A percentile compares a stretch with the other conserved stretches of the same genome.
These are phyloP conservation scores for Brachyrhaphis roseni DNA, from an alignment of 2,797 vertebrate species.

Conservation along the genomic window DNA sequence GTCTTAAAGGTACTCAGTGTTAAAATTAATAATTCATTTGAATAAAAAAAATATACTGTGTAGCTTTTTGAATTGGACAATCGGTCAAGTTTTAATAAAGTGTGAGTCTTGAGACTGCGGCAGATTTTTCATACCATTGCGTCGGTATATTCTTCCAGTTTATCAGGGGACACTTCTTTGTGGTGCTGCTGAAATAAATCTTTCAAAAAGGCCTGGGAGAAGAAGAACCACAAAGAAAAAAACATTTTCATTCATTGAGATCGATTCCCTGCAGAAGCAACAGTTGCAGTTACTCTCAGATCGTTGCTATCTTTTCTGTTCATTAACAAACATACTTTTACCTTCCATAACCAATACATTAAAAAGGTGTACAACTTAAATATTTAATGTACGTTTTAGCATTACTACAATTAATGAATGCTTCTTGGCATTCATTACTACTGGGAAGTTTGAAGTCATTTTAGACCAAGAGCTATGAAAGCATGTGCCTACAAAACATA, in stretches of 20 bases:
- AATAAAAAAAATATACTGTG: not conserved
- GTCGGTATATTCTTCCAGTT: slow-evolving; percentile 92
- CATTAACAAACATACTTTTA: not conserved
- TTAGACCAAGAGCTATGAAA: not conserved
- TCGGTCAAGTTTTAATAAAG: not conserved
- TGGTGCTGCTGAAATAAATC: slow-evolving; percentile 89
- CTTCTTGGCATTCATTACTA: not conserved
- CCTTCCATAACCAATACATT: not conserved
- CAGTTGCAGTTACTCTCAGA: not conserved
- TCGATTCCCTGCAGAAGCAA: not conserved
- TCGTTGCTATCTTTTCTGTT: not conserved
- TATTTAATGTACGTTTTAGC: not conserved
- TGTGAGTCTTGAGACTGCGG: not conserved
- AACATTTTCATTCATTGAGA: not conserved
- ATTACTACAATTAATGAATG: not conserved
- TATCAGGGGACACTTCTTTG: slow-evolving; percentile 82
- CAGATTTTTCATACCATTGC: slow-evolving; percentile 84
- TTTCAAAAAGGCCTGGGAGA: slow-evolving; percentile 87
- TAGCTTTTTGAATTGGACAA: not conserved
- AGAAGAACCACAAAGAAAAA: slow-evolving; percentile 9
- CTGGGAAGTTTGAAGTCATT: not conserved
- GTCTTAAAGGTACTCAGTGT: not conserved
- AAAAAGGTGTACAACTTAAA: not conserved
- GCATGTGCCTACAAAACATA: not conserved
- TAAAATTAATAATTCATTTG: not conserved